A percentile compares a stretch with the other conserved stretches of the same genome.
These are phyloP conservation scores for Brachylomia viminalis DNA, from an alignment of 2,888 invertebrate species.

Conservation along the genomic window DNA sequence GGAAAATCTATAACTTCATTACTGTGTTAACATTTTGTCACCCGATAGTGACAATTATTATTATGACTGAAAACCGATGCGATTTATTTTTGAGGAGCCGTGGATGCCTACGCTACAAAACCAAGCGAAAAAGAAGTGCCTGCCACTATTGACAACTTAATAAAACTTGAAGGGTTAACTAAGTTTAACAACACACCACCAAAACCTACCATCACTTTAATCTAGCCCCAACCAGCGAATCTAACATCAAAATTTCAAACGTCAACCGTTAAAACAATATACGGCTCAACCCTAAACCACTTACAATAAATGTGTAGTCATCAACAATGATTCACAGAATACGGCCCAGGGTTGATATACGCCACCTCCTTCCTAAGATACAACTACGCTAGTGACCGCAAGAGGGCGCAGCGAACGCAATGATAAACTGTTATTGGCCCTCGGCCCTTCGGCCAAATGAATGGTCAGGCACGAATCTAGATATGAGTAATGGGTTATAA, in stretches of 20 bases:
- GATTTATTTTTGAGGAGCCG: too few relatives aligned
- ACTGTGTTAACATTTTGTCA: neutral
- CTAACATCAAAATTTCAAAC: constrained; percentile 46
- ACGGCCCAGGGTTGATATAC: constrained; percentile 65
- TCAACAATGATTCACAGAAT: constrained; percentile 74
- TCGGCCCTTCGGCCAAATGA: constrained; percentile 72
- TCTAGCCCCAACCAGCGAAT: constrained; percentile 1
- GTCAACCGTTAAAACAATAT: constrained; percentile 44
- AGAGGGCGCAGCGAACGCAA: constrained; percentile 67
- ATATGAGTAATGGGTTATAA: constrained; percentile 73
- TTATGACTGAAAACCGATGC: neutral
- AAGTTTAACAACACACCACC: neutral
- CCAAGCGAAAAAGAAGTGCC: neutral
- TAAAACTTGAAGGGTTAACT: neutral
- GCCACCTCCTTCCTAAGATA: constrained; percentile 63
- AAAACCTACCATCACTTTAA: neutral
- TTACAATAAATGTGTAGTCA: constrained; percentile 72
- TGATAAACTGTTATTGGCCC: constrained; percentile 77
- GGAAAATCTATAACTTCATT: neutral
- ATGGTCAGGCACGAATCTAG: constrained; percentile 70
- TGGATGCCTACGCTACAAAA: neutral
- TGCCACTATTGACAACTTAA: neutral
- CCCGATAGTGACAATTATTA: too few relatives aligned
- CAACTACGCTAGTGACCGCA: constrained; percentile 71
- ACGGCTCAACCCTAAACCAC: constrained; percentile 53